Evolutionary conservation across 2,888 invertebrate species (phyloP).

Genomic region (Baronia brevicornis): DNA sequence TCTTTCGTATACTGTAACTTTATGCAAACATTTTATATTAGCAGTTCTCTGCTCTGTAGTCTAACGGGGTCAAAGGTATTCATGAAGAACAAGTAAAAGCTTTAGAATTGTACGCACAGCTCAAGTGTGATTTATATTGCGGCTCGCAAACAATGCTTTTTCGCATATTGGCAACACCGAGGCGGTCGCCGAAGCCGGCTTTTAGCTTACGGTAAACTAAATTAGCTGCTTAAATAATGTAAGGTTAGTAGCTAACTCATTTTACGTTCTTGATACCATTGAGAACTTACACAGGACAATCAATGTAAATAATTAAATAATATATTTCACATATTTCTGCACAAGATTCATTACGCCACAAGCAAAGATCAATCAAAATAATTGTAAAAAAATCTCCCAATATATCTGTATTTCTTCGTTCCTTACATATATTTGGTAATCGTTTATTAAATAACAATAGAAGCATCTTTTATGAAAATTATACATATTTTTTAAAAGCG

Average conservation of each 20-base stretch:
- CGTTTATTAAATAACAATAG: no score
- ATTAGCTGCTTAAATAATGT: constrained; percentile 57
- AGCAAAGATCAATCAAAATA: no score
- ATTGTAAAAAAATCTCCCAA: no score
- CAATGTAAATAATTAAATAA: no score
- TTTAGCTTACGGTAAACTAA: constrained; percentile 66
- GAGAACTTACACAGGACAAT: no score
- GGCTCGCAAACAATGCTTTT: constrained; percentile 64
- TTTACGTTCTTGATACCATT: no score
- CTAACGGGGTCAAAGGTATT: constrained; percentile 37
- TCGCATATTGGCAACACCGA: constrained; percentile 39
- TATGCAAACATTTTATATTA: constrained; percentile 11
- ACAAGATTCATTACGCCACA: no score
- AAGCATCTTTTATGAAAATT: no score
- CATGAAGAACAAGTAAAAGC: constrained; percentile 36
- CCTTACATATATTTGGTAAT: no score
- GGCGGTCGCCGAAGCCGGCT: constrained; percentile 52
- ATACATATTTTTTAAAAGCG: no score
- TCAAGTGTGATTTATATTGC: constrained; percentile 64
- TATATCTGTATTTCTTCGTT: no score
- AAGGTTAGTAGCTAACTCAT: constrained; percentile 19
- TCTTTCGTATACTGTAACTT: constrained; percentile 12
- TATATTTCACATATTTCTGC: no score
- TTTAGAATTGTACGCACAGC: constrained; percentile 31
- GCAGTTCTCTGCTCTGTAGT: constrained; percentile 24